Percentiles rank a stretch among this genome's conserved stretches.
Conservation (phyloP, 2,797 vertebrate genomes). For the Falco columbarius region DNA sequence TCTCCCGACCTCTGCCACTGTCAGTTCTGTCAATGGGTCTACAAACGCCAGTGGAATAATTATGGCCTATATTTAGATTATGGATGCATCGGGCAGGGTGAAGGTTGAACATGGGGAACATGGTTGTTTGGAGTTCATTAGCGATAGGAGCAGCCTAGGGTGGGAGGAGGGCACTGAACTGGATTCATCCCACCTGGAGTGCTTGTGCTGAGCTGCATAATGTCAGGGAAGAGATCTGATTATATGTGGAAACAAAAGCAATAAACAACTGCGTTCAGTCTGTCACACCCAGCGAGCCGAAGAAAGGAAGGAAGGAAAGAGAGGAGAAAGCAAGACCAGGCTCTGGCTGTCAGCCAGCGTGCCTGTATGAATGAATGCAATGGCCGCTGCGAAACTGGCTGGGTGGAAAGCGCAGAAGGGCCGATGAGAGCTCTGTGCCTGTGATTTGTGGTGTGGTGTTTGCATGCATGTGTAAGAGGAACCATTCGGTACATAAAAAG, state of each 20-base stretch:
- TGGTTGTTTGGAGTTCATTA: conserved; percentile 71
- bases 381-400: not conserved
- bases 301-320: not conserved
- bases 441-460: not conserved
- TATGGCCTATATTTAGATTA: conserved; percentile 68
- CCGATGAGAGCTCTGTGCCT: rapidly evolving
- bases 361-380: not conserved
- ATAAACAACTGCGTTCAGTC: not conserved
- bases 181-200: conserved; percentile 58
- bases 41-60: conserved; percentile 53
- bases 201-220: conserved; percentile 54
- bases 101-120: conserved; percentile 61
- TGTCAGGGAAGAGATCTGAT: conserved; percentile 32
- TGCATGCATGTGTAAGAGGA: rapidly evolving
- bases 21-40: conserved; percentile 51
- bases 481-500: rapidly evolving
- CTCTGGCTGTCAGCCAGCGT: not conserved
- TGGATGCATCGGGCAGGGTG: conserved; percentile 46
- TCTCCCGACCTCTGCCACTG: conserved; percentile 56
- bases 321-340: not conserved
- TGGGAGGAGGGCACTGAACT: conserved; percentile 58
- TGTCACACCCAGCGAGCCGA: not conserved
- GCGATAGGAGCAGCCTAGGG: conserved; percentile 35
- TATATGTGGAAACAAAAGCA: conserved; percentile 45
- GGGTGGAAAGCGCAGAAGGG: not conserved